Percentiles rank a stretch among this genome's conserved stretches.
Conservation (phyloP, 1,140 invertebrate species). For the Popillia japonica region DNA sequence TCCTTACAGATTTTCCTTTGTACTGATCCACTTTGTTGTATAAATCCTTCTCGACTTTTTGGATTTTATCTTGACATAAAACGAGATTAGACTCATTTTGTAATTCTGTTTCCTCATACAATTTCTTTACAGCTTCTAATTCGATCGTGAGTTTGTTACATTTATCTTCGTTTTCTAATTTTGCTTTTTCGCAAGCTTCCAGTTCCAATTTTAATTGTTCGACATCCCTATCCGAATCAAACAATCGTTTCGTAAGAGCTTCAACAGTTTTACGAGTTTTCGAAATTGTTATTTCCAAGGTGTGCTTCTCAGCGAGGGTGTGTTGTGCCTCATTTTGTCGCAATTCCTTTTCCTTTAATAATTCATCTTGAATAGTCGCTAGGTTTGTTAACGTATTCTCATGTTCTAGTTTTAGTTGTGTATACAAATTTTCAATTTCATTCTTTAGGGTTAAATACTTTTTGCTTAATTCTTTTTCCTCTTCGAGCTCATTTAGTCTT, state of each 20-base stretch:
- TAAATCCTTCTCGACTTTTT: not conserved
- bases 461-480: slow-evolving; percentile 49
- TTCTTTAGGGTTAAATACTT: slow-evolving; percentile 44
- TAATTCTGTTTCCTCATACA: slow-evolving; percentile 57
- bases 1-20: slow-evolving; percentile 20
- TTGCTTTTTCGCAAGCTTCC: slow-evolving; percentile 60
- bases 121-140: slow-evolving; percentile 55
- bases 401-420: not conserved
- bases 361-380: slow-evolving; percentile 56
- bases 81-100: slow-evolving; percentile 47
- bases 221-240: slow-evolving; percentile 64
- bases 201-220: slow-evolving; percentile 63
- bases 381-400: slow-evolving; percentile 49
- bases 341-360: slow-evolving; percentile 34
- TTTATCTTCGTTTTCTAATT: slow-evolving; percentile 61
- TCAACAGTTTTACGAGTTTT: slow-evolving; percentile 63
- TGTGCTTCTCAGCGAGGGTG: slow-evolving; percentile 61
- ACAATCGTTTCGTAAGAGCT: slow-evolving; percentile 63
- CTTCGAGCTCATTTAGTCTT: slow-evolving; percentile 58
- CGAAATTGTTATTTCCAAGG: slow-evolving; percentile 62
- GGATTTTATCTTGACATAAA: not conserved
- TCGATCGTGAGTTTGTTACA: slow-evolving; percentile 56
- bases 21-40: slow-evolving; percentile 3
- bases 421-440: slow-evolving; percentile 51
- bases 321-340: slow-evolving; percentile 57